Evolutionary conservation across 1,140 invertebrate genomes (phyloP), one percentile per base, ranked within the genome.

Genomic region (Frieseomelitta varia): DNA sequence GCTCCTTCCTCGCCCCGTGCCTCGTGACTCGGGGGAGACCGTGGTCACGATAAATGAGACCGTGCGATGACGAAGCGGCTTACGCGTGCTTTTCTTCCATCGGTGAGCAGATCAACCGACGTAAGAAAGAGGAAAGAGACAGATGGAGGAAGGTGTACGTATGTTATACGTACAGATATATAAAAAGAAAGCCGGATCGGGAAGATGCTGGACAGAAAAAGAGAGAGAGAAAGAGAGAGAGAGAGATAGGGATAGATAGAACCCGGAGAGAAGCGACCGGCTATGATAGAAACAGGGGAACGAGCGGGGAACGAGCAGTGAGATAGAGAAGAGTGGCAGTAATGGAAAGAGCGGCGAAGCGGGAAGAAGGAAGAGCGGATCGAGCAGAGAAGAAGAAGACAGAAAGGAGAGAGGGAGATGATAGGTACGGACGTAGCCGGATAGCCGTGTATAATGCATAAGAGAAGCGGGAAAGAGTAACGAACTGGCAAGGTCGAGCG

Each of bases 401-500:
- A n/a, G n/a, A n/a, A n/a, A n/a, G n/a, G 81, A 69, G 34, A 58
- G 58, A 68, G 68, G 55, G 56, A 63, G 27, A 61, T 79, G 68
- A n/a, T 34, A 69, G 68, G 81, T 80, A 88, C 81, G 82, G 79
- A 85, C 87, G 80, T 86, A 87, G 87, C 82, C 90, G 88, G 91
- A 91, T 91, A 90, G 87, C 87, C 86, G 85, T 86, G 88, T 91
- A 91, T 92, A 91, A 92, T 91, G 90, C 90, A 91, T 87, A 91
- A 91, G 90, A 91, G 87, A 90, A 88, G 80, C 84, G 91, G 91
- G 93, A 93, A 93, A 94, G 94, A 94, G 94, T 94, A 94, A 94
- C 93, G 94, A 94, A 94, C 93, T 94, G 93, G 93, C 93, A 94
- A 94, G 94, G 94, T 94, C 93, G 94, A 94, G 91, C 89, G 92